Percentiles rank a stretch among this genome's conserved stretches.
Conservation (phyloP, 2,888 invertebrate genomes). For the Marasmarcha lunaedactyla region DNA sequence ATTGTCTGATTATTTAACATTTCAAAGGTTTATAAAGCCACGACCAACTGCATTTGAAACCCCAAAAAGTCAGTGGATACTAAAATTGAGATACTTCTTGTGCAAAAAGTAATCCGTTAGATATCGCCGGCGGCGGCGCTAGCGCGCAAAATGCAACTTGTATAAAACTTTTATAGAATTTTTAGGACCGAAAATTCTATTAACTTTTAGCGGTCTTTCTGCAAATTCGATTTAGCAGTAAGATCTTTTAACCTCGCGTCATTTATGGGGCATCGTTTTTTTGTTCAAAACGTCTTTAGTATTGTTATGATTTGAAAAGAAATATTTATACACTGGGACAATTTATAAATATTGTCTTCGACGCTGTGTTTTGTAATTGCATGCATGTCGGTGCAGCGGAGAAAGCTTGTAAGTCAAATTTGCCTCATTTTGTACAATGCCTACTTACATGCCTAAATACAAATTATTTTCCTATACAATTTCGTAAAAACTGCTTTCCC, state of each 20-base stretch:
- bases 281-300: not conserved
- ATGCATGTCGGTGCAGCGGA: no score
- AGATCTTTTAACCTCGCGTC: no score
- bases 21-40: not conserved
- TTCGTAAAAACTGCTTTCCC: constrained; percentile 35
- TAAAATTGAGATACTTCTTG: constrained; percentile 38
- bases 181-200: constrained; percentile 7
- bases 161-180: constrained; percentile 6
- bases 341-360: no score
- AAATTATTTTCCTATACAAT: not conserved
- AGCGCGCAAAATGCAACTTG: constrained; percentile 10
- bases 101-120: constrained; percentile 39
- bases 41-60: not conserved
- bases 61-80: constrained; percentile 27
- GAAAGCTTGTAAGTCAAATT: no score
- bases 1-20: no score
- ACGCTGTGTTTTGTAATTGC: no score
- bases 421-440: no score
- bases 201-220: not conserved
- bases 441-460: no score
- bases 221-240: not conserved
- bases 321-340: no score
- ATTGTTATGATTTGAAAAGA: no score
- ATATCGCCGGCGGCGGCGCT: constrained; percentile 31
- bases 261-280: not conserved